Base-by-base conservation (phyloP, 2,888 invertebrate species). In the Scaptomyza polygonia region DNA sequence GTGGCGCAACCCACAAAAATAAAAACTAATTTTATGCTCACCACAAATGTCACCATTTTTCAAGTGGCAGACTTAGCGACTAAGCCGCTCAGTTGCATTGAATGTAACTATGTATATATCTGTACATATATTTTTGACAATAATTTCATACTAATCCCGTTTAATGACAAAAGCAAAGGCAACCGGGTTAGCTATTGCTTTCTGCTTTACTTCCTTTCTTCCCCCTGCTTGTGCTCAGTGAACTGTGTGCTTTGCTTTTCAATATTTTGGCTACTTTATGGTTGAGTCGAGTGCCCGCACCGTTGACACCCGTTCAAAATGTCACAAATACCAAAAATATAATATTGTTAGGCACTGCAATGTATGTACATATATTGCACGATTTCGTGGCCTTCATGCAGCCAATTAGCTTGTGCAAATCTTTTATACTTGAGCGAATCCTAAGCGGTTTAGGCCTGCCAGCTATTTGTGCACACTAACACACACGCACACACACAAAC, bases 191-290 rank as follows among this genome's bases (percentile, higher is more conserved):
- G 73, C 45, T 54, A n/a, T 36, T 12, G 42, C 29, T 48, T 30
- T 9, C 44, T 11, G 42, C 29, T 47, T 30, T 9, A 40, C 7
- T 12, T n/a, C 7, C 36, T 1, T n/a, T 9, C 45, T 58, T 29
- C 34, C 45, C 14, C 27, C 48, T 30, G 18, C 45, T 44, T 5
- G 44, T 67, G 70, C 45, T 57, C 66, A 80, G 56, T 80, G 48
- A 82, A 67, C 67, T 69, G 65, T 70, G 44, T 59, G 66, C 21
- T 39, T 2, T 47, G 55, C 36, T 48, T 67, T 73, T 70, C 68
- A 88, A 82, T 84, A 85, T 85, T 88, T 87, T 87, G 71, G 79
- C 65, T 87, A 87, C 82, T 88, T 67, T 87, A 87, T 56, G 88
- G 88, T 72, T 59, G 66, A 7, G 29, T 85, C 76, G 69, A 75